Evolutionary conservation across 2,797 vertebrate species (phyloP), one percentile per base, ranked within the genome.

Genomic region (Pygocentrus nattereri): DNA sequence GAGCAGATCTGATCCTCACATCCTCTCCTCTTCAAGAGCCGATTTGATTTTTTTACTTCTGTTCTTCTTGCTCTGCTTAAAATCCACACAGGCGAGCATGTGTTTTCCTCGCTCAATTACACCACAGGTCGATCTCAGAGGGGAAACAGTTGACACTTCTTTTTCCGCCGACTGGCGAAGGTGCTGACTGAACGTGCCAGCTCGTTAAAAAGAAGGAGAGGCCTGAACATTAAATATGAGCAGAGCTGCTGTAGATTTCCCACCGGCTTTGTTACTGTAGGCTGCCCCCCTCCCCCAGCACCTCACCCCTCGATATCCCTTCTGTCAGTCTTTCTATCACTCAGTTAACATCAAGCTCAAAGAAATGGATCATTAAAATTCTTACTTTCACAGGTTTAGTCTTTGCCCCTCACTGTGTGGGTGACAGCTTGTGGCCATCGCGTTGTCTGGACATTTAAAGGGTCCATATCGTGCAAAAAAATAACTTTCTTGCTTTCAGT

Each of bases 91-190:
- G 61, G 38, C 31, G 16, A 18, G 62, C 49, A 1, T 19, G 47
- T 23, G 30, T 38, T n/a, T 38, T 54, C 64, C 47, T 54, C 64
- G 54, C 50, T 56, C 62, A 77, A 58, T 78, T 68, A 69, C 11
- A 3, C 4, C 15, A 16, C 8, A 12, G 47, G 21, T 78, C 76
- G 50, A 69, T 69, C 62, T 25, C 54, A 12, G 50, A 58, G 76
- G 50, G 44, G 31, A 69, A 44, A 44, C 49, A 18, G 7, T 19
- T 10, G 13, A 67, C 38, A 19, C 74, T 64, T 30, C 56, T 56
- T 23, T 23, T 11, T 49, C 52, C 2, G 67, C 21, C 13, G 38
- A 23, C n/a, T 31, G 27, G 25, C n/a, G 64, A 38, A 16, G 52
- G 21, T 34, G 49, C 34, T 15, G 64, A 30, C 2, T 11, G 21